These are phyloP conservation scores for Poecilia gillii DNA, from an alignment of 2,797 vertebrate species.

Conservation along the genomic window DNA sequence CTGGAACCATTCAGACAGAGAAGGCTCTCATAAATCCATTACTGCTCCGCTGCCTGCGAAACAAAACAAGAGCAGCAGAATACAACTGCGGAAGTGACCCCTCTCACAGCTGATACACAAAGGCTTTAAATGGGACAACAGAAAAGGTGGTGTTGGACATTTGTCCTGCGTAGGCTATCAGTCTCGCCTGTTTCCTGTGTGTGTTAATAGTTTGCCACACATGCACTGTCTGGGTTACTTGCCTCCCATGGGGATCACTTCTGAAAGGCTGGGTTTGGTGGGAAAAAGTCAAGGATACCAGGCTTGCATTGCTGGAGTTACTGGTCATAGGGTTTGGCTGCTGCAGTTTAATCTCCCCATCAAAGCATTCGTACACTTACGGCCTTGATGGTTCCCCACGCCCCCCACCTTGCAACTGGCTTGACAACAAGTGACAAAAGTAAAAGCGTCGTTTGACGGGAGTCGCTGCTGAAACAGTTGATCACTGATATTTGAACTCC, in stretches of 20 bases:
- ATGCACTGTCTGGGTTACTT: slow-evolving; percentile 61
- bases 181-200: slow-evolving; percentile 81
- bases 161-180: slow-evolving; percentile 74
- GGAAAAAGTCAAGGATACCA: slow-evolving; percentile 38
- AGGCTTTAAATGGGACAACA: slow-evolving; percentile 50
- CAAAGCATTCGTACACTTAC: slow-evolving; percentile 15
- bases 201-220: slow-evolving; percentile 66
- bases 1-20: slow-evolving; percentile 3
- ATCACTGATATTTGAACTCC: slow-evolving; percentile 22
- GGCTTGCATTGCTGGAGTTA: slow-evolving; percentile 4
- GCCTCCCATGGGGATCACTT: slow-evolving; percentile 53
- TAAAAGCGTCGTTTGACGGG: slow-evolving; percentile 25
- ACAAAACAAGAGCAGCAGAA: slow-evolving; percentile 36
- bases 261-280: slow-evolving; percentile 50
- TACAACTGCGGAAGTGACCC: slow-evolving; percentile 37
- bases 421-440: background rate
- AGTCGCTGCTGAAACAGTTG: slow-evolving; percentile 15
- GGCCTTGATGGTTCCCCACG: slow-evolving; percentile 9
- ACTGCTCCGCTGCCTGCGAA: slow-evolving; percentile 31
- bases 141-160: slow-evolving; percentile 45
- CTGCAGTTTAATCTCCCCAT: slow-evolving; percentile 34
- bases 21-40: slow-evolving; percentile 6
- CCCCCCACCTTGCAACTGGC: background rate
- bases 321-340: slow-evolving; percentile 36
- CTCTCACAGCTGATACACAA: slow-evolving; percentile 63